These are phyloP conservation scores for Chloebia gouldiae DNA, from an alignment of 2,113 vertebrate genomes.

Conservation along the genomic window DNA sequence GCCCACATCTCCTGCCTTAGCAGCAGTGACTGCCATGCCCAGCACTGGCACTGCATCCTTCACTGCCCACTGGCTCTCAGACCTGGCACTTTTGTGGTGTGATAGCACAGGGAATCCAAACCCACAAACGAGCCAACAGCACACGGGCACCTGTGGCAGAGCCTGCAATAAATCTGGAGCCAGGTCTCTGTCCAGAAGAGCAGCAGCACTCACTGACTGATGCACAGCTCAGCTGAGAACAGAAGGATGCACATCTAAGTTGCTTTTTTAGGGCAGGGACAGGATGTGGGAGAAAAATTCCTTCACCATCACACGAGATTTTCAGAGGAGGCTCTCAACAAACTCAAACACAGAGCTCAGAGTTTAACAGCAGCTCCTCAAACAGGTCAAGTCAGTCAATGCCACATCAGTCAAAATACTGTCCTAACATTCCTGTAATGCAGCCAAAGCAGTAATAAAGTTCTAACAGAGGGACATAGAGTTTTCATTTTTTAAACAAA, in stretches of 20 bases:
- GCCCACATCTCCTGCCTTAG: background rate
- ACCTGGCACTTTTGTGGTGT: background rate
- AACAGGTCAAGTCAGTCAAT: background rate
- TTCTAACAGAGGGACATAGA: background rate
- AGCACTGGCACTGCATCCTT: background rate
- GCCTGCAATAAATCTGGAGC: background rate
- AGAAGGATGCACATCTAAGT: background rate
- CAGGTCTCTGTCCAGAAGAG: background rate
- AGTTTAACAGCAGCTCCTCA: background rate
- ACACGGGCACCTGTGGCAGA: background rate
- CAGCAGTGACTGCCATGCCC: rapidly evolving
- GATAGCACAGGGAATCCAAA: background rate
- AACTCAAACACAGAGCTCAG: background rate
- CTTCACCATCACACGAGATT: background rate
- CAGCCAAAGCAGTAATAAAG: background rate
- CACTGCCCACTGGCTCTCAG: background rate
- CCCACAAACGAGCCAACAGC: background rate
- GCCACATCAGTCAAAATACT: background rate
- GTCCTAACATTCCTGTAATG: background rate
- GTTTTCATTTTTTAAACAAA: conserved; percentile 35
- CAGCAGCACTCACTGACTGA: background rate
- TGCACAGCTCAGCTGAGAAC: background rate
- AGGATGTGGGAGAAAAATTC: background rate
- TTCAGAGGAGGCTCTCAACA: background rate
- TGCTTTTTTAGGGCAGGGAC: background rate